Conservation (phyloP, 2,797 vertebrate genomes). For the Darevskia nairensis region DNA sequence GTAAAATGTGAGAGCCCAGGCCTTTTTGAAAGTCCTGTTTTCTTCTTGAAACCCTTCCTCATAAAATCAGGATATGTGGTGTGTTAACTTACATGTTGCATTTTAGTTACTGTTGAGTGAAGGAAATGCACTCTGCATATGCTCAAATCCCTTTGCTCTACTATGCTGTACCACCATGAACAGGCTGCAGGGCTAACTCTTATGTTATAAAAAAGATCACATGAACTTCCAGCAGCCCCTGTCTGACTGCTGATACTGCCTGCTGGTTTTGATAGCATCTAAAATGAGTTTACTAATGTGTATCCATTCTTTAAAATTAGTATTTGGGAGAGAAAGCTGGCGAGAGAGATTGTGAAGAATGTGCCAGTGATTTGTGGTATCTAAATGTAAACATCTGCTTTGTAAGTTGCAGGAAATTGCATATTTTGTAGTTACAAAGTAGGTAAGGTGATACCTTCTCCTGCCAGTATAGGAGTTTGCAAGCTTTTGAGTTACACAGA, state of each 20-base stretch:
- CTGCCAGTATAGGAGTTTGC: not conserved
- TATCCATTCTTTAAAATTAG: constrained; percentile 11
- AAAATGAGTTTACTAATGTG: constrained; percentile 1
- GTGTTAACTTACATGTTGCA: not conserved
- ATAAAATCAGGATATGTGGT: not conserved
- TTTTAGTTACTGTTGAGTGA: not conserved
- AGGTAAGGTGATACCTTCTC: constrained; percentile 20
- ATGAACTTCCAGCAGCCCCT: not conserved
- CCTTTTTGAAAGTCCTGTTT: not conserved
- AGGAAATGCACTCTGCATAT: not conserved
- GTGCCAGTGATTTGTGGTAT: constrained; percentile 14
- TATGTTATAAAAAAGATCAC: not conserved
- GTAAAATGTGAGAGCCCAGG: not conserved
- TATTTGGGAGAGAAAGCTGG: constrained; percentile 10
- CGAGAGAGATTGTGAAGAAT: not conserved
- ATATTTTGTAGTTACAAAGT: constrained; percentile 27
- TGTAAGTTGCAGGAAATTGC: constrained; percentile 31
- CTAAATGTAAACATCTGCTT: constrained; percentile 28
- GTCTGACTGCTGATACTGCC: constrained; percentile 6
- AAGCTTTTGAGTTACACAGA: constrained; percentile 24
- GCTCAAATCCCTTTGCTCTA: not conserved
- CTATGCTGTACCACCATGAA: not conserved
- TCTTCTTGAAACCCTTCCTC: not conserved
- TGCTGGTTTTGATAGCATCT: constrained; percentile 2
- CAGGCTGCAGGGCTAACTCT: not conserved